These are phyloP conservation scores for Gallinago paraguaiae DNA, from an alignment of 2,113 vertebrate species.

Conservation along the genomic window DNA sequence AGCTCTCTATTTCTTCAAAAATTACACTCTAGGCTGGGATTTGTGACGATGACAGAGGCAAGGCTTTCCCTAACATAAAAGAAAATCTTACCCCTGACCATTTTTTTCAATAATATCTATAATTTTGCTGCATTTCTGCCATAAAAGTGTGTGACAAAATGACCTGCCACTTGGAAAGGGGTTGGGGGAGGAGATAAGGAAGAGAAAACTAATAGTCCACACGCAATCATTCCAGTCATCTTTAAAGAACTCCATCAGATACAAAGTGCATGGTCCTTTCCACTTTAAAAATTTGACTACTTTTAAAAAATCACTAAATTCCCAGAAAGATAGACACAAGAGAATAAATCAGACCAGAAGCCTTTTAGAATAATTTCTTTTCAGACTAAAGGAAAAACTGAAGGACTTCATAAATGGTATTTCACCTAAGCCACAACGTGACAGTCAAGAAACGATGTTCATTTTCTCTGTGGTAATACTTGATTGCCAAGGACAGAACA, in stretches of 20 bases:
- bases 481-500: not conserved
- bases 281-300: not conserved
- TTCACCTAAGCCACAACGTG: not conserved
- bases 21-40: not conserved
- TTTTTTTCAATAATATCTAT: not conserved
- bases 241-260: not conserved
- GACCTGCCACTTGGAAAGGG: not conserved
- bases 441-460: not conserved
- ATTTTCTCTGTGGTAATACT: not conserved
- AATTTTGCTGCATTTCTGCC: not conserved
- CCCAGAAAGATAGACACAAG: not conserved
- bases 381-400: not conserved
- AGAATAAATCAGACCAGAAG: not conserved
- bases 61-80: not conserved
- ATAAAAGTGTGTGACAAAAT: not conserved
- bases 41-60: not conserved
- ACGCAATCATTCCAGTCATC: not conserved
- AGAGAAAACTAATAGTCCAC: not conserved
- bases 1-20: not conserved
- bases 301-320: constrained; percentile 5
- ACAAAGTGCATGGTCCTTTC: not conserved
- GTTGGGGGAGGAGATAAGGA: not conserved
- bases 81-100: not conserved
- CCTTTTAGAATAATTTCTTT: not conserved
- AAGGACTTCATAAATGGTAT: not conserved